Evolutionary conservation across 2,888 invertebrate genomes (phyloP), one percentile per base, ranked within the genome.

Genomic region (Agonopterix alstromeriana): DNA sequence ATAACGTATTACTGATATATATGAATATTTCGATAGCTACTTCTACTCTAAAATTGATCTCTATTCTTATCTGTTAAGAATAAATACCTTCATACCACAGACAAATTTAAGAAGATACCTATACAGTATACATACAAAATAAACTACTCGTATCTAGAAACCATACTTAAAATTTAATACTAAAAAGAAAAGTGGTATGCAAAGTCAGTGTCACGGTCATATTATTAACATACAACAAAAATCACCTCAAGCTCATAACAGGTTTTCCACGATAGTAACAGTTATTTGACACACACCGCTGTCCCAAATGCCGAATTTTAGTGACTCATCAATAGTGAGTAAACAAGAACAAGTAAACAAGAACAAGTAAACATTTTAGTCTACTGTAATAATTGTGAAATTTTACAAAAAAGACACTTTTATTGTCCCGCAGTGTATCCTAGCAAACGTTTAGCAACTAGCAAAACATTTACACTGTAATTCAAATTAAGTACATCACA

Each of bases 261-360:
- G 70, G 76, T 81, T 74, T 69, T 65, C 67, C 75, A 82, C 82
- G 69, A 77, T 68, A 63, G 61, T 50, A 60, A 81, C 83, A 63
- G 83, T 78, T 83, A 82, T 48, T 43, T 60, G 82, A 68, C 82
- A 78, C 61, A 76, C 73, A 73, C 76, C 63, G 58, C 58, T 59
- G 63, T 53, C 60, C 65, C 54, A 63, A 63, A 70, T 67, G 56
- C 48, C 45, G 35, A 35, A 46, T 43, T 42, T 46, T 42, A 10
- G 45, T 41, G 41, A n/a, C 9, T 47, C 47, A 27, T 27, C 44
- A 11, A 41, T 9, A 35, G 35, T 41, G n/a, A n/a, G n/a, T n/a
- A n/a, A n/a, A n/a, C n/a, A n/a, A n/a, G n/a, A n/a, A n/a, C n/a
- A n/a, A n/a, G n/a, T n/a, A n/a, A n/a, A n/a, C n/a, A n/a, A n/a